A percentile compares a stretch with the other conserved stretches of the same genome.
These are phyloP conservation scores for Punctoribates punctum DNA, from an alignment of 2,888 invertebrate species.

Conservation along the genomic window DNA sequence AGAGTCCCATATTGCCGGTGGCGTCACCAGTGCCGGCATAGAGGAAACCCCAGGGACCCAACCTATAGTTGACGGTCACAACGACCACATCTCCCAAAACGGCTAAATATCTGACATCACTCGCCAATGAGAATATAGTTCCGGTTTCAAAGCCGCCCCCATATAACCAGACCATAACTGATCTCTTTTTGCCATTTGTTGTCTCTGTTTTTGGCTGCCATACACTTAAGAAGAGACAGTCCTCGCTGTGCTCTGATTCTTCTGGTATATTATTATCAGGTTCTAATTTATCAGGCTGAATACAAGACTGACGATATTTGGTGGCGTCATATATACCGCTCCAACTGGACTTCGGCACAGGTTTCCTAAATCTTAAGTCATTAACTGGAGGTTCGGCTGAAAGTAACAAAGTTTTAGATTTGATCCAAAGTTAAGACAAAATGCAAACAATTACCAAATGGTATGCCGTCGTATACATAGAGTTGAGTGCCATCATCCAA, in stretches of 20 bases:
- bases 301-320: conserved; percentile 14
- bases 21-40: conserved; percentile 48
- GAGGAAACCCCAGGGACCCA: conserved; percentile 54
- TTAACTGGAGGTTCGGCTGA: conserved; percentile 37
- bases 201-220: conserved; percentile 7
- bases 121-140: conserved; percentile 49
- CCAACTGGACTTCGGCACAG: conserved; percentile 28
- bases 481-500: conserved; percentile 14
- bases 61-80: conserved; percentile 57
- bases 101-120: conserved; percentile 38
- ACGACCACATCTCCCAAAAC: conserved; percentile 55
- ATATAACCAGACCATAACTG: conserved; percentile 53
- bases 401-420: neutral
- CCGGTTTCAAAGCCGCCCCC: conserved; percentile 51
- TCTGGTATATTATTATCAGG: conserved; percentile 34
- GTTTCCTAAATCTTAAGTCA: conserved; percentile 23
- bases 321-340: conserved; percentile 31
- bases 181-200: conserved; percentile 6
- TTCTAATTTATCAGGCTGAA: conserved; percentile 19
- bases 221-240: conserved; percentile 39
- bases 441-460: conserved; percentile 30
- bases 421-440: neutral
- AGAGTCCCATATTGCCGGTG: conserved; percentile 57
- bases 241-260: conserved; percentile 7
- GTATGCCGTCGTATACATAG: conserved; percentile 39